Evolutionary conservation across 2,113 vertebrate species (phyloP), one percentile per base, ranked within the genome.

Genomic region (Marmota monax): DNA sequence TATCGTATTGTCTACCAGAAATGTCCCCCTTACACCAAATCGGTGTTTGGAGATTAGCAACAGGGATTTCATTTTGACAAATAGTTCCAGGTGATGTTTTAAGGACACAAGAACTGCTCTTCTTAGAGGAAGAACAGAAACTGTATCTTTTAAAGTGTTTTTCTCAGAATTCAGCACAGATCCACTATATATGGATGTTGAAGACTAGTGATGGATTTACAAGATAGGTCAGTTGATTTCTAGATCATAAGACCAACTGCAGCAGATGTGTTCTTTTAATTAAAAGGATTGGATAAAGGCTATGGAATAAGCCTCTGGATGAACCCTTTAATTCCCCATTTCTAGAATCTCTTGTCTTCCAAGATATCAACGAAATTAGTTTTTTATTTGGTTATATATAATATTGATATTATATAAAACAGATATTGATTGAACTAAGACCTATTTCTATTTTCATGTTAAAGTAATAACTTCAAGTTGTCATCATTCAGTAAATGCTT

Each of bases 381-480:
- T 79, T 95, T 88, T 70, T 27, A 51, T 78, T 96, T 96, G 87
- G n/a, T 88, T 92, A 93, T 93, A 13, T 84, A 48, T 94, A 72
- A 48, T 93, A 90, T 63, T 53, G 51, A 53, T 53, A 53, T 53
- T 53, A 53, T 53, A 16, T 53, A 53, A 53, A 53, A 51, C 39
- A 76, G 63, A 84, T 73, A 77, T 72, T 87, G 8, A 63, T 63
- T 8, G 53, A 32, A 37, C 63, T 45, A 88, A 91, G 18, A 94
- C 17, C 70, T 93, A 4, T 80, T 74, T 95, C 51, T 92, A 53
- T 29, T 95, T 82, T 97, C 37, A 16, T 80, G 13, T 78, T 79
- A 45, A 53, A 76, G n/a, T 84, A 88, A 77, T 20, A 84, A 53
- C 48, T 27, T 6, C 53, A 88, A 69, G 14, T 92, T 69, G 12